A percentile compares a stretch with the other conserved stretches of the same genome.
Evolutionary conservation across 37 sponge, comb jelly and placozoan genomes (phyloP).

Genomic region (Diacarnus erythraeanus): DNA sequence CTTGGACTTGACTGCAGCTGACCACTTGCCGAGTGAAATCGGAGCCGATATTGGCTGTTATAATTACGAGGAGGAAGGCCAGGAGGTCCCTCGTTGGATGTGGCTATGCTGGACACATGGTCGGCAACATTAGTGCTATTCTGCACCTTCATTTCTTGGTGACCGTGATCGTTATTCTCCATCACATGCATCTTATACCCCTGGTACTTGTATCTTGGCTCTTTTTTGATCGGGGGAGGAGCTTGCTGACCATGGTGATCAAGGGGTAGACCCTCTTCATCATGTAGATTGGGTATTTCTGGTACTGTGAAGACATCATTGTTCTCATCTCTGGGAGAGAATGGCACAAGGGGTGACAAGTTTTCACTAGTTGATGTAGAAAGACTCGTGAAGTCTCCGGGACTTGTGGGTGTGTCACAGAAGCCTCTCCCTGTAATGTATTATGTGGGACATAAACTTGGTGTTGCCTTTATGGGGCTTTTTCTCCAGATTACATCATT

Average conservation of each 20-base stretch:
- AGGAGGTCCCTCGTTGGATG: too few species aligned
- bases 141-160: too few species aligned
- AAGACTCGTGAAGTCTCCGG: not conserved
- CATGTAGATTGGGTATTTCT: not conserved
- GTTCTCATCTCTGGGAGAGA: not conserved
- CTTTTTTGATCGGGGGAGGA: not conserved
- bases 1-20: not conserved
- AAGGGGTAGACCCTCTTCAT: not conserved
- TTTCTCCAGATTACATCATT: too few species aligned
- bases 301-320: not conserved
- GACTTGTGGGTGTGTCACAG: not conserved
- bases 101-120: too few species aligned
- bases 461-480: too few species aligned
- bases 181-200: not conserved
- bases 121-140: too few species aligned
- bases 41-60: not conserved
- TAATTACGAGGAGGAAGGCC: not conserved
- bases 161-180: too few species aligned
- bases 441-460: too few species aligned
- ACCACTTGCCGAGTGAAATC: not conserved
- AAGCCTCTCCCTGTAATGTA: not conserved
- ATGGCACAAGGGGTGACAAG: not conserved
- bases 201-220: not conserved
- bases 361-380: not conserved
- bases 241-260: not conserved